Base-by-base conservation (phyloP, 2,113 vertebrate species). In the Mormyrus lacerda region DNA sequence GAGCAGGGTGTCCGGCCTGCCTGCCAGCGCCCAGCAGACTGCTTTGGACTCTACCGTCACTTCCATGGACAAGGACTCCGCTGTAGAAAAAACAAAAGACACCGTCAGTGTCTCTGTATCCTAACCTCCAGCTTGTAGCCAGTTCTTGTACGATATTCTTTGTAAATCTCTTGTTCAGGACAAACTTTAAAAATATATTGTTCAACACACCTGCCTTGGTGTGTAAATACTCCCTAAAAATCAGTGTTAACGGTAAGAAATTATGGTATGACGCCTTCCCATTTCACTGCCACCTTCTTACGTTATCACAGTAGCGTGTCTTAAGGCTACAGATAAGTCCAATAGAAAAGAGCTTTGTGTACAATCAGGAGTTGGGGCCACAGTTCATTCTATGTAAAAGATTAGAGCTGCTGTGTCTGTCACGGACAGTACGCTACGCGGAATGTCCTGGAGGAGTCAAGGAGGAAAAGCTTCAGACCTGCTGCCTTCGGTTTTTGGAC, bases 71-170 rank as follows among this genome's bases (percentile, higher is more conserved):
- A 98, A 97, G 95, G 97, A 96, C 93, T 87, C 96, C 1, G 53
- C 95, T 15, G 89, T 93, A 0, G 98, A 99, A 92, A 99, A 98
- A 92, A 96, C 93, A 95, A 98, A 98, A 94, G 97, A 98, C 90
- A 94, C 93, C 83, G 92, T 96, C 92, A 95, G 95, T 44, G 96
- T 98, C 91, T 97, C 97, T 93, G 94, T 95, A 65, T 95, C 96
- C 91, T 96, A 95, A 96, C 91, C 89, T 89, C 90, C 91, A 92
- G 90, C 90, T 91, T 92, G 91, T 91, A 91, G 39, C 65, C 58
- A 73, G 4, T 55, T 85, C 45, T 90, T 88, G 85, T 88, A 86
- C 17, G 76, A 88, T 65, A 45, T 50, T 87, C 79, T 13, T 53
- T 89, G 88, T 85, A 42, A 85, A 51, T 42, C 76, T 79, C 69